These are phyloP conservation scores for Agonopterix subpropinquella DNA, from an alignment of 2,888 invertebrate genomes.

Conservation along the genomic window DNA sequence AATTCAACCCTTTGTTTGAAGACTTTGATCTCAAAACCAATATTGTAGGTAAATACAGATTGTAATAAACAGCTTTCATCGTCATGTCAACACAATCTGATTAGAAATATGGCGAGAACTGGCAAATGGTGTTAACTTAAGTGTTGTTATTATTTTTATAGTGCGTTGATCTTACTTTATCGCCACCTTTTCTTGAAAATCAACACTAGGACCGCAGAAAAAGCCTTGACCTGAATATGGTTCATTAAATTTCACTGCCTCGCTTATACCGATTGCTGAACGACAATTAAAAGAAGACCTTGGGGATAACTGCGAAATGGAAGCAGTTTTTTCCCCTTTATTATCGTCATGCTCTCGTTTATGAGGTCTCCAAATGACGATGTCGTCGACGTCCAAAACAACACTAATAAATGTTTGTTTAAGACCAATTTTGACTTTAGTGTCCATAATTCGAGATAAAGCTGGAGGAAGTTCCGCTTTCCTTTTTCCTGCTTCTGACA, in stretches of 20 bases:
- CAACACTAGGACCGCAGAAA: conserved; percentile 20
- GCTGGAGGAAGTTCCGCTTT: not conserved
- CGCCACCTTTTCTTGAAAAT: not conserved
- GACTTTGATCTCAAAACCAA: too few species aligned
- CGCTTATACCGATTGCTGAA: conserved; percentile 53
- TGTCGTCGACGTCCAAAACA: conserved; percentile 10
- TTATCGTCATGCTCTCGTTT: conserved; percentile 37
- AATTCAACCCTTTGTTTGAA: too few species aligned
- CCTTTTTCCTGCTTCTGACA: not conserved
- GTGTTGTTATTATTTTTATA: too few species aligned
- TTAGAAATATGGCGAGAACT: not conserved
- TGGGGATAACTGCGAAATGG: conserved; percentile 35
- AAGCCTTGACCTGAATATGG: conserved; percentile 59
- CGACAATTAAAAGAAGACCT: conserved; percentile 55
- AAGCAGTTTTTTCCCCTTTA: conserved; percentile 34
- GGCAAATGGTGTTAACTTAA: too few species aligned
- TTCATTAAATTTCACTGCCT: conserved; percentile 59
- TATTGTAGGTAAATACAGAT: too few species aligned
- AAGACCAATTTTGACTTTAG: conserved; percentile 3
- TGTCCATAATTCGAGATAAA: not conserved
- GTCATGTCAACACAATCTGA: too few species aligned
- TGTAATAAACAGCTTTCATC: too few species aligned
- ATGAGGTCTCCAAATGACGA: conserved; percentile 31
- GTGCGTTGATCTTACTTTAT: too few species aligned
- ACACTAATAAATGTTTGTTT: conserved; percentile 7